Base-by-base conservation (phyloP, 1,140 invertebrate species). In the Ceratoteleas bidentatus region DNA sequence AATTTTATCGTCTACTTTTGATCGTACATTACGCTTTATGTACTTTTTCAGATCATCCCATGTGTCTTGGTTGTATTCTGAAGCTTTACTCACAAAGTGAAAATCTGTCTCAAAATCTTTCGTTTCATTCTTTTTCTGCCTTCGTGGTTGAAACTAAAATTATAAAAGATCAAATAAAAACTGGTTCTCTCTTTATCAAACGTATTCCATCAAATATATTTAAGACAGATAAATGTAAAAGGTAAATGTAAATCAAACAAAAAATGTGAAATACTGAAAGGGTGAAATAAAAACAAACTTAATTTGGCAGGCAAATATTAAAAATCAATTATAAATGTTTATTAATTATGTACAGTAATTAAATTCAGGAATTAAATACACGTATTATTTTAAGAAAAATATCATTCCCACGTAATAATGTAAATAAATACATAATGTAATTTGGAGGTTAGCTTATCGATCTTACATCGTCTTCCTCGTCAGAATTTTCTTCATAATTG, bases 1-100 rank as follows among this genome's bases (percentile, higher is more conserved):
- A 83, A 96, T 98, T 91, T 97, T 98, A 62, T 98, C 96, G 91
- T 98, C 96, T 4, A 96, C 92, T 87, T 96, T 96, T 14, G 93
- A 94, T 84, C 95, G 95, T 0, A 94, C 94, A 92, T 96, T 97
- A 49, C 95, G 91, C 86, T 96, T 96, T 0, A 97, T 93, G 91
- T 96, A 96, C 87, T 96, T 96, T 81, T 93, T 93, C 32, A 97
- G 88, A 92, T 97, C 96, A 90, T 96, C 95, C 96, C 96, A 97
- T n/a, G 95, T 94, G 87, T 96, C 95, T 88, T 94, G 86, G 87
- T 96, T 96, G 86, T 96, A 96, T 81, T 97, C 96, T 47, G 94
- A 93, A 0, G 93, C 93, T 10, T 93, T 94, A 5, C 92, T 93
- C 34, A 95, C 93, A 92, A 97, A 97, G 83, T 95, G 88, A 87